A percentile compares a stretch with the other conserved stretches of the same genome.
These are phyloP conservation scores for Neotoma lepida DNA, from an alignment of 2,113 vertebrate genomes.

Conservation along the genomic window DNA sequence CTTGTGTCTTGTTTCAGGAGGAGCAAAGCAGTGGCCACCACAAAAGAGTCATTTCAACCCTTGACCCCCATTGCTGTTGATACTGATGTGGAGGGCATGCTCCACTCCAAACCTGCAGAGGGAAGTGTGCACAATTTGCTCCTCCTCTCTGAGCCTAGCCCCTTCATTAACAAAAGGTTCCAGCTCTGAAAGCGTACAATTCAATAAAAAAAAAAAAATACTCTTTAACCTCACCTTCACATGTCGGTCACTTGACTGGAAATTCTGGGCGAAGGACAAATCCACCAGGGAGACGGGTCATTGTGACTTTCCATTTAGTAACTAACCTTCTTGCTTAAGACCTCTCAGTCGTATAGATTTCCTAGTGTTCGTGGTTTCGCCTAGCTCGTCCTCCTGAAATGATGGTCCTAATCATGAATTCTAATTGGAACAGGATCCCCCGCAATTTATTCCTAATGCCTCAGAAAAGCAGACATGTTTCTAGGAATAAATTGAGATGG, in stretches of 20 bases:
- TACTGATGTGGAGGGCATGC: neutral
- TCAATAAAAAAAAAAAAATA: slow-evolving; percentile 40
- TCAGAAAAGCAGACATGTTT: slow-evolving; percentile 75
- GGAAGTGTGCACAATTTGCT: neutral
- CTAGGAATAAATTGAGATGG: slow-evolving; percentile 80
- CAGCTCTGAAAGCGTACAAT: slow-evolving; percentile 19
- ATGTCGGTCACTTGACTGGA: neutral
- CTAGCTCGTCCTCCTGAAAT: slow-evolving; percentile 62
- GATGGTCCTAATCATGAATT: slow-evolving; percentile 77
- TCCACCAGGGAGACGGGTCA: neutral
- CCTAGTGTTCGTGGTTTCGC: slow-evolving; percentile 29
- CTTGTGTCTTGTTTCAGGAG: neutral
- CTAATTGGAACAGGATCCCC: slow-evolving; percentile 78
- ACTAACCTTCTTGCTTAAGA: slow-evolving; percentile 59
- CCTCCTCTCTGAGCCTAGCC: slow-evolving; percentile 5
- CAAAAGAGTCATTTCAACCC: neutral
- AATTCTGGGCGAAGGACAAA: slow-evolving; percentile 7
- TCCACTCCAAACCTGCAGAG: neutral
- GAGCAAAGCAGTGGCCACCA: neutral
- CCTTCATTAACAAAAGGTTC: slow-evolving; percentile 3
- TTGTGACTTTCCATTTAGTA: slow-evolving; percentile 21
- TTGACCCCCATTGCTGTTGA: neutral
- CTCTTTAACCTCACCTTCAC: slow-evolving; percentile 60
- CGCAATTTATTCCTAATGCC: slow-evolving; percentile 80
- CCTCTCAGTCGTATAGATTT: slow-evolving; percentile 52